Base-by-base conservation (phyloP, 2,797 vertebrate genomes). In the Typhlichthys subterraneus region DNA sequence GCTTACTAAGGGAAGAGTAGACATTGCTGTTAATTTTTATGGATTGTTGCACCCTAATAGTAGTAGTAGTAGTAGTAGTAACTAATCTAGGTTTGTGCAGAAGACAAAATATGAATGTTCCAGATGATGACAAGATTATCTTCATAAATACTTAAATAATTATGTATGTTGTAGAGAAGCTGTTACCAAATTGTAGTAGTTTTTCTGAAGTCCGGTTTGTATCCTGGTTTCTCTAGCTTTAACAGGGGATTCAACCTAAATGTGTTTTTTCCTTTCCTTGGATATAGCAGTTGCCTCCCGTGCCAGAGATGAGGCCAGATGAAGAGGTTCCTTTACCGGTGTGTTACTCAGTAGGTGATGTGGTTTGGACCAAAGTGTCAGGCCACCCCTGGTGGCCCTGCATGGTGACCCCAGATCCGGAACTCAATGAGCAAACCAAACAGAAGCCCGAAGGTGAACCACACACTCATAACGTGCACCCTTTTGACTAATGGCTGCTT, bases 361-460 rank as follows among this genome's bases (percentile, higher is more conserved):
- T 99, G 74, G 96, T 99, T 49, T 99, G 98, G 98, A 95, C 97
- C 48, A 99, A 99, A 83, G 96, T 97, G 65, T 94, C 94, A 0
- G 97, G 98, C 38, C 98, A 96, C 82, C 97, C 97, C 0, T 99
- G 97, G 98, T 99, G 98, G 98, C 97, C 98, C 0, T 98, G 97
- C 86, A 97, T 99, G 93, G 95, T 99, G 77, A 96, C 97, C 81
- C 92, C 91, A 45, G 97, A 99, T 80, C 96, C 97, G 0, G 92
- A 95, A 33, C 90, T 94, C 51, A 93, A 94, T 71, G 84, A 71
- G 72, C 94, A 97, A 81, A 92, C 95, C 73, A 98, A 94, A 79
- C 92, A 92, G 23, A 97, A 97, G 92, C 92, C 93, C 53, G 97
- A 96, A 92, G 94, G 97, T 98, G 72, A 73, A 61, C 12, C 0